These are phyloP conservation scores for Agrochola macilenta DNA, from an alignment of 2,888 invertebrate genomes.

Conservation along the genomic window DNA sequence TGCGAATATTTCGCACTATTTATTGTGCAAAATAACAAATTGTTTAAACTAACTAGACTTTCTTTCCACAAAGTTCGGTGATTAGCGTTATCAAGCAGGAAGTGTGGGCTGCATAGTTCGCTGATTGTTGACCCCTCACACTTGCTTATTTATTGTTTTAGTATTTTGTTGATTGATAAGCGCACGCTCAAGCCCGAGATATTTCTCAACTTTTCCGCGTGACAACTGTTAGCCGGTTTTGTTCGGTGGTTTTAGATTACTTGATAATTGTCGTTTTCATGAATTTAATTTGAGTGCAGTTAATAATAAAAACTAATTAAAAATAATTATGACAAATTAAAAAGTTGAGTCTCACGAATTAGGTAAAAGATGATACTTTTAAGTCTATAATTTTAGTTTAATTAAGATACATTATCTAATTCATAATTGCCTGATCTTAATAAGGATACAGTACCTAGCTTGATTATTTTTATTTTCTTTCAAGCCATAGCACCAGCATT, in stretches of 20 bases:
- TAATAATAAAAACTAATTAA: constrained; percentile 1
- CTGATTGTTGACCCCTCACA: constrained; percentile 43
- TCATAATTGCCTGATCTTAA: not conserved
- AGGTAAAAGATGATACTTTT: not conserved
- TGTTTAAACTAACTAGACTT: not conserved
- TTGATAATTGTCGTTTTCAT: not conserved
- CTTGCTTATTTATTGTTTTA: constrained; percentile 43
- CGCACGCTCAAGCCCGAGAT: constrained; percentile 25
- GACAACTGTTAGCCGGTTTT: constrained; percentile 4
- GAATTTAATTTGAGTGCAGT: not conserved
- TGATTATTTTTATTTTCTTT: not conserved
- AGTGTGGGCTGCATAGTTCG: constrained; percentile 38
- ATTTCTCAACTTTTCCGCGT: constrained; percentile 40
- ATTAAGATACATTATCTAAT: too few species aligned
- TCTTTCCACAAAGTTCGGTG: constrained; percentile 15
- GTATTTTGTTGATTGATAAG: constrained; percentile 51
- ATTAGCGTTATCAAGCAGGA: constrained; percentile 50
- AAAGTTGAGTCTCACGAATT: not conserved
- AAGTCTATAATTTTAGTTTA: too few species aligned
- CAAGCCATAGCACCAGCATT: not conserved
- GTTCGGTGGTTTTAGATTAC: not conserved
- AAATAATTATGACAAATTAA: constrained; percentile 2
- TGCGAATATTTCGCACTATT: too few species aligned
- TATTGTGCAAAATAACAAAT: not conserved
- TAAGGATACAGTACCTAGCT: not conserved